Conservation (phyloP, 2,797 vertebrate species). For the Sciurus carolinensis region DNA sequence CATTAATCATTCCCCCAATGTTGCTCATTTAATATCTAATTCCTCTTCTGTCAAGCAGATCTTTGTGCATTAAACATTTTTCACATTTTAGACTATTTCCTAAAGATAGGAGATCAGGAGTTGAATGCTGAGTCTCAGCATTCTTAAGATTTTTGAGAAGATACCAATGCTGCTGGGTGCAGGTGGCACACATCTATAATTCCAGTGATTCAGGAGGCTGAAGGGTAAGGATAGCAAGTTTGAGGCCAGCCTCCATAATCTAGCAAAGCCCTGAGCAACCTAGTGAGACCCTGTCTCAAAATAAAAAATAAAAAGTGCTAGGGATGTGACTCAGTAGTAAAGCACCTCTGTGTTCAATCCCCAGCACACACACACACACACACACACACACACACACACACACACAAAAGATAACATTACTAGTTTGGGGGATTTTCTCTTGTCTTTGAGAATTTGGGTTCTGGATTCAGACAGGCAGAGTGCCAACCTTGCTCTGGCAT, state of each 20-base stretch:
- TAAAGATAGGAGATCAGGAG: slow-evolving; percentile 5
- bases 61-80: slow-evolving; percentile 28
- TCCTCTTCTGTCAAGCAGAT: slow-evolving; percentile 19
- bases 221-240: too few species aligned
- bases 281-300: too few species aligned
- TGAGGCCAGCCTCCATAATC: too few species aligned
- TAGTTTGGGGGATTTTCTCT: background rate
- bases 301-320: too few species aligned
- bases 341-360: too few species aligned
- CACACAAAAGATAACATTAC: background rate
- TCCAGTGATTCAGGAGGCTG: too few species aligned
- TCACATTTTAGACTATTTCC: background rate
- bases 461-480: background rate
- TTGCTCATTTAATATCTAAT: slow-evolving; percentile 16
- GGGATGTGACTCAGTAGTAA: too few species aligned
- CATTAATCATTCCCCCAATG: background rate
- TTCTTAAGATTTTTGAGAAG: slow-evolving; percentile 36
- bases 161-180: too few species aligned
- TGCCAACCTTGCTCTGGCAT: background rate
- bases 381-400: too few species aligned
- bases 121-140: background rate
- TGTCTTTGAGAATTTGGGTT: slow-evolving; percentile 5
- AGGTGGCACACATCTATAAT: too few species aligned
- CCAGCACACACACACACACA: too few species aligned
- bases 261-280: too few species aligned